Conservation (phyloP, 2,888 invertebrate genomes). For the Lasioglossum villosulum region DNA sequence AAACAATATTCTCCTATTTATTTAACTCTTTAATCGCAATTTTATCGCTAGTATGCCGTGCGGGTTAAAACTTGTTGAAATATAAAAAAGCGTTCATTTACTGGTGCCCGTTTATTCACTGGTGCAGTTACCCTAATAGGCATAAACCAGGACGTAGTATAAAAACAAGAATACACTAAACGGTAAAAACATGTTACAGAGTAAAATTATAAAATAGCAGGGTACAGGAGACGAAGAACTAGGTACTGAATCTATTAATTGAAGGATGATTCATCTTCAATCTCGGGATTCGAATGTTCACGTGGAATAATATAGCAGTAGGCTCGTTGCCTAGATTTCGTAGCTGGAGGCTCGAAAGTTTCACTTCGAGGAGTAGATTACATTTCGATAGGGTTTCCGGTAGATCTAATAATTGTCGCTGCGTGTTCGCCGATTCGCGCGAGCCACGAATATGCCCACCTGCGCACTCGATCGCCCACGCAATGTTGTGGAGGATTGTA, state of each 20-base stretch:
- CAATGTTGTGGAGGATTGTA: slow-evolving; percentile 1
- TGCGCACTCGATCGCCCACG: not conserved
- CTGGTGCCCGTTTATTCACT: too few relatives aligned
- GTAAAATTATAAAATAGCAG: not conserved
- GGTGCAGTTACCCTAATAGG: too few relatives aligned
- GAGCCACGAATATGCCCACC: not conserved
- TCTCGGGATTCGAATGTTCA: not conserved
- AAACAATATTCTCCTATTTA: too few relatives aligned
- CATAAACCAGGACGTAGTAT: too few relatives aligned
- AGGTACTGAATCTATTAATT: not conserved
- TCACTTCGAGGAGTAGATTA: not conserved
- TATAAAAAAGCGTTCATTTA: too few relatives aligned
- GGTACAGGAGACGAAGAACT: not conserved
- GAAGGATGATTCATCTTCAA: not conserved
- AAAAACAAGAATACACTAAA: too few relatives aligned
- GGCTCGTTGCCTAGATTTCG: not conserved
- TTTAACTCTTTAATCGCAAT: too few relatives aligned
- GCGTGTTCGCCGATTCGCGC: not conserved
- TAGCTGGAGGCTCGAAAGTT: not conserved
- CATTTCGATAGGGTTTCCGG: not conserved
- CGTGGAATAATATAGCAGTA: not conserved
- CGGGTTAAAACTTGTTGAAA: too few relatives aligned
- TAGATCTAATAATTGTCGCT: not conserved
- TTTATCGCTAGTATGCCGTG: too few relatives aligned
- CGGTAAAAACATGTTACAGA: too few relatives aligned